Percentiles rank a stretch among this genome's conserved stretches.
Evolutionary conservation across 2,888 invertebrate species (phyloP).

Genomic region (Dryocosmus kuriphilus): DNA sequence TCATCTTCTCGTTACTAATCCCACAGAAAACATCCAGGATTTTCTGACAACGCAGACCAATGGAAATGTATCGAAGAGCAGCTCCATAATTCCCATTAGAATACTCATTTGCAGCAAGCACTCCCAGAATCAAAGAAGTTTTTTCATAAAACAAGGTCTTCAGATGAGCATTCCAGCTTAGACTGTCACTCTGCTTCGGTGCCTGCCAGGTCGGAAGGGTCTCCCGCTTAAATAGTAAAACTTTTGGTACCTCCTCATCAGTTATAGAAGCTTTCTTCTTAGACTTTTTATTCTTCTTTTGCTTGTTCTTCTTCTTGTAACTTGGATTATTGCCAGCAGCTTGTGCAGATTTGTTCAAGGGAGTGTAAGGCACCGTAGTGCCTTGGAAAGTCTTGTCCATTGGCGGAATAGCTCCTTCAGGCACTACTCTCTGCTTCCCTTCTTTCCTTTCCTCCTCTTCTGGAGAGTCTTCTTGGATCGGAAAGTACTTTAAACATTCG

Average conservation of each 20-base stretch:
- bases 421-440: conserved; percentile 79
- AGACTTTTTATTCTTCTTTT: conserved; percentile 65
- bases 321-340: conserved; percentile 56
- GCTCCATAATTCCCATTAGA: conserved; percentile 83
- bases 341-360: conserved; percentile 73
- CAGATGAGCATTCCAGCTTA: conserved; percentile 89
- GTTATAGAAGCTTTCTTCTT: conserved; percentile 57
- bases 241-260: conserved; percentile 65
- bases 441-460: conserved; percentile 49
- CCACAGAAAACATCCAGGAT: conserved; percentile 84
- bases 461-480: conserved; percentile 63
- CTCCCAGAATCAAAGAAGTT: conserved; percentile 89
- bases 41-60: conserved; percentile 85
- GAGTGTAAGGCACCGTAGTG: conserved; percentile 88
- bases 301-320: conserved; percentile 65
- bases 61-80: conserved; percentile 83
- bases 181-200: conserved; percentile 81
- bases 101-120: conserved; percentile 87
- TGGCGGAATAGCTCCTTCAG: conserved; percentile 85
- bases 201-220: conserved; percentile 83
- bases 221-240: conserved; percentile 77
- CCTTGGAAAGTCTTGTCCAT: conserved; percentile 90
- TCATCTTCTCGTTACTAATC: conserved; percentile 82
- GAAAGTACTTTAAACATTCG: conserved; percentile 85
- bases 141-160: conserved; percentile 91